phyloP scores from a whole-genome alignment of 2,113 vertebrate species.

The Tenrec ecaudatus region DNA sequence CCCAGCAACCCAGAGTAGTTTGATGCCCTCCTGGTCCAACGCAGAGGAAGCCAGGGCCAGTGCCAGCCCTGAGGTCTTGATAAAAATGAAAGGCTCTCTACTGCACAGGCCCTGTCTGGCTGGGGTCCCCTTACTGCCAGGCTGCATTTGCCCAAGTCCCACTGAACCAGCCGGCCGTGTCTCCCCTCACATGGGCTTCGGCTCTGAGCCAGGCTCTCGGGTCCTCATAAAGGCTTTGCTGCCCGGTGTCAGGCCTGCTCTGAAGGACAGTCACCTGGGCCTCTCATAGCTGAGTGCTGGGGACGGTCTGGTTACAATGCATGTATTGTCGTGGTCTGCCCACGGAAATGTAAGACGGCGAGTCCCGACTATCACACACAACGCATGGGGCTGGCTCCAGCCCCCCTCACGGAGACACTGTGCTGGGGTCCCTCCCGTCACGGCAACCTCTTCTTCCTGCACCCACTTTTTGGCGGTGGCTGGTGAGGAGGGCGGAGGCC shows the following conservation, averaged over 20 bases:
- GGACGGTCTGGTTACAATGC: constrained; percentile 43
- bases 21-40: too few relatives aligned
- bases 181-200: neutral
- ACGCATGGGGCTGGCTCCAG: constrained; percentile 22
- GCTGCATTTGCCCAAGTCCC: neutral
- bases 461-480: neutral
- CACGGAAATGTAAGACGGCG: constrained; percentile 35
- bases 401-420: neutral
- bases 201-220: neutral
- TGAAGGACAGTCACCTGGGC: neutral
- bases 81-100: neutral
- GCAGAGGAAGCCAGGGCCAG: neutral
- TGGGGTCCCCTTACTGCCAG: neutral
- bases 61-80: neutral
- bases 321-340: constrained; percentile 31
- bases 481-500: neutral
- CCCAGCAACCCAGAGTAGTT: neutral
- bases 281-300: neutral
- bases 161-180: neutral
- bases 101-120: too few relatives aligned
- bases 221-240: constrained; percentile 1
- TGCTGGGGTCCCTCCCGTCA: constrained; percentile 52
- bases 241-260: neutral
- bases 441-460: constrained; percentile 40
- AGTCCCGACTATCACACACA: neutral